These are phyloP conservation scores for Chloroceryle amazona DNA, from an alignment of 2,797 vertebrate genomes.

Conservation along the genomic window DNA sequence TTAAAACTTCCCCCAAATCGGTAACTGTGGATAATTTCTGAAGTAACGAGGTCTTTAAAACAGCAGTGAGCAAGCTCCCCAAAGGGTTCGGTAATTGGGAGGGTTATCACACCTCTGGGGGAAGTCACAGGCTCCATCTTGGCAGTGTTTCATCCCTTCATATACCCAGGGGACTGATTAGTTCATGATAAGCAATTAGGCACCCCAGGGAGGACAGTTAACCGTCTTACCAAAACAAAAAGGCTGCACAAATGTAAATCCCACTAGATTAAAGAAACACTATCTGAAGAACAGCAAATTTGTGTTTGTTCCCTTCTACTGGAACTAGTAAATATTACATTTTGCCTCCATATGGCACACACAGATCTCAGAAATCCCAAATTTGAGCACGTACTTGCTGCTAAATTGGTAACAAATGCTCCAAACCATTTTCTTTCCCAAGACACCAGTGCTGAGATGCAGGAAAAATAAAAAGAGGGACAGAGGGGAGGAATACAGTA, in stretches of 20 bases:
- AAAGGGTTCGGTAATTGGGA: neutral
- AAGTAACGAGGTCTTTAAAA: neutral
- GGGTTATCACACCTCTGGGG: constrained; percentile 50
- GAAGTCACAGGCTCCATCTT: constrained; percentile 54
- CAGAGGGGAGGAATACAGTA: neutral
- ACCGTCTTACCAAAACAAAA: constrained; percentile 63
- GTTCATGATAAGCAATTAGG: constrained; percentile 64
- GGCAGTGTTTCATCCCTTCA: constrained; percentile 48
- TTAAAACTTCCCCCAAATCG: neutral
- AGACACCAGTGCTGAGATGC: constrained; percentile 30
- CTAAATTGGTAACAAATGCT: constrained; percentile 79
- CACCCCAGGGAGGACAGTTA: constrained; percentile 53
- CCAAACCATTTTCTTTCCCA: constrained; percentile 60
- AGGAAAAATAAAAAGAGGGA: constrained; percentile 14
- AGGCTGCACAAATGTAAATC: constrained; percentile 60
- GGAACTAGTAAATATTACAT: constrained; percentile 40
- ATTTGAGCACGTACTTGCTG: constrained; percentile 67
- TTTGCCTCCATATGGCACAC: constrained; percentile 64
- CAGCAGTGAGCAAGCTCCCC: neutral
- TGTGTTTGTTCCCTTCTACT: constrained; percentile 55
- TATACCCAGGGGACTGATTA: constrained; percentile 65
- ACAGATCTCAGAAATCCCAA: constrained; percentile 52
- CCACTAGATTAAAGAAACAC: constrained; percentile 59
- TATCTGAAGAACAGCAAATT: constrained; percentile 47
- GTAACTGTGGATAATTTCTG: neutral